Percentiles rank a stretch among this genome's conserved stretches.
Evolutionary conservation across 1,140 invertebrate species (phyloP).

Genomic region (Prorops nasuta): DNA sequence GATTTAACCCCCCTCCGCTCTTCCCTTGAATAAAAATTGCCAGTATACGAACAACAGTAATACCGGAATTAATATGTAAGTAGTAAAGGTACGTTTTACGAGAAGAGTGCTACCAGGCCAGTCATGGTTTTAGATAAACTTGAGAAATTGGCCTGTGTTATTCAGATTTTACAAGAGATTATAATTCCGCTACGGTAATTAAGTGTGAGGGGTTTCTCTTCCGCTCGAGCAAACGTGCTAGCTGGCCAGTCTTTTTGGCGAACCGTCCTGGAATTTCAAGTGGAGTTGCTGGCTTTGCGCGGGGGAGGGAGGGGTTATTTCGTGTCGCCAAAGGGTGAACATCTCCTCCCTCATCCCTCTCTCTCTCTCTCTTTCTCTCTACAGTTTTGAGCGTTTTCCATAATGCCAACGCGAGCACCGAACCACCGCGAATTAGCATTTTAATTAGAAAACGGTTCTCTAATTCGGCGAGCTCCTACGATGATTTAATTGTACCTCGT

Average conservation of each 20-base stretch:
- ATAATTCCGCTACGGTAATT: constrained; percentile 35
- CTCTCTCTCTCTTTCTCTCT: not conserved
- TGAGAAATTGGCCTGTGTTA: constrained; percentile 38
- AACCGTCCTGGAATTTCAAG: constrained; percentile 31
- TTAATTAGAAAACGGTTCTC: constrained; percentile 30
- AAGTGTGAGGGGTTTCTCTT: constrained; percentile 21
- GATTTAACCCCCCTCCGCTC: no score
- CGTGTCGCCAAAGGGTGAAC: constrained; percentile 15
- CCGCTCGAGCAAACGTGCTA: constrained; percentile 18
- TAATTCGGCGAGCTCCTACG: constrained; percentile 15
- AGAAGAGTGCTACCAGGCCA: no score
- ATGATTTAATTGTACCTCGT: constrained; percentile 21
- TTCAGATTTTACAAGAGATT: constrained; percentile 41
- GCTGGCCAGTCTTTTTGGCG: constrained; percentile 19
- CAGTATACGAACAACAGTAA: no score
- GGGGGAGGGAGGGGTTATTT: constrained; percentile 27
- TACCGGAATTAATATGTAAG: no score
- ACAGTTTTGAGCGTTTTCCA: constrained; percentile 29
- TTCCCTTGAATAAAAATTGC: no score
- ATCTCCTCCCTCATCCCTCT: not conserved
- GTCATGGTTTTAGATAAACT: constrained; percentile 40
- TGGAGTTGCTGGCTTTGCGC: constrained; percentile 18
- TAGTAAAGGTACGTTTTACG: no score
- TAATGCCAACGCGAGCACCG: constrained; percentile 22
- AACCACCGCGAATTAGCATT: constrained; percentile 28